Evolutionary conservation across 1,140 invertebrate genomes (phyloP).

Genomic region (Zaprionus ghesquierei): DNA sequence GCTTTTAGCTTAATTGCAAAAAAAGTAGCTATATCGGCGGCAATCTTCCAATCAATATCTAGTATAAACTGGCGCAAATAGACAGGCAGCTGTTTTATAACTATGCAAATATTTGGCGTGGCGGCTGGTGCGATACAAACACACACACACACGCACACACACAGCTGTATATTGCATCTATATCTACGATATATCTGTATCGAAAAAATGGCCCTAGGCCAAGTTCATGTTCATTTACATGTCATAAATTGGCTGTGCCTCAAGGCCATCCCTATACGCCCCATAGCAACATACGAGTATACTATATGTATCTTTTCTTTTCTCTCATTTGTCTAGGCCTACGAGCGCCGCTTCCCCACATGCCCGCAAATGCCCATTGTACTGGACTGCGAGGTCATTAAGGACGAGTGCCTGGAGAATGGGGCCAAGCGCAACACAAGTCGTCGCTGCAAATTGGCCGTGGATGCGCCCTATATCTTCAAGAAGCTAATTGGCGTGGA

Average conservation of each 20-base stretch:
- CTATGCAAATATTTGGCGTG: slow-evolving; percentile 38
- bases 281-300: slow-evolving; percentile 16
- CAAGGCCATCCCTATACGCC: slow-evolving; percentile 32
- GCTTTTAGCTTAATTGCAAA: not conserved
- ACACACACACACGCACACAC: not conserved
- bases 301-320: not conserved
- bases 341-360: slow-evolving; percentile 95
- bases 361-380: slow-evolving; percentile 98
- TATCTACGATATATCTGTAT: slow-evolving; percentile 1
- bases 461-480: slow-evolving; percentile 97
- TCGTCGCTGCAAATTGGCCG: slow-evolving; percentile 94
- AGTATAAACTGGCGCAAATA: not conserved
- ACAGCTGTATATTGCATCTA: not conserved
- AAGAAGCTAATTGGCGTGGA: slow-evolving; percentile 99
- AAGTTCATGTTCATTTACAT: slow-evolving; percentile 46
- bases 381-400: slow-evolving; percentile 92
- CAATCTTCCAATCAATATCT: not conserved
- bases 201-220: slow-evolving; percentile 25
- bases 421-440: slow-evolving; percentile 92
- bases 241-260: slow-evolving; percentile 48
- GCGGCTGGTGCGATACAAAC: not conserved
- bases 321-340: slow-evolving; percentile 88
- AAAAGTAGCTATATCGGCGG: not conserved
- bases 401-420: slow-evolving; percentile 91
- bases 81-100: slow-evolving; percentile 33